Percentiles rank a stretch among this genome's conserved stretches.
Conservation (phyloP, 1,140 invertebrate genomes). For the Vollenhovia emeryi region DNA sequence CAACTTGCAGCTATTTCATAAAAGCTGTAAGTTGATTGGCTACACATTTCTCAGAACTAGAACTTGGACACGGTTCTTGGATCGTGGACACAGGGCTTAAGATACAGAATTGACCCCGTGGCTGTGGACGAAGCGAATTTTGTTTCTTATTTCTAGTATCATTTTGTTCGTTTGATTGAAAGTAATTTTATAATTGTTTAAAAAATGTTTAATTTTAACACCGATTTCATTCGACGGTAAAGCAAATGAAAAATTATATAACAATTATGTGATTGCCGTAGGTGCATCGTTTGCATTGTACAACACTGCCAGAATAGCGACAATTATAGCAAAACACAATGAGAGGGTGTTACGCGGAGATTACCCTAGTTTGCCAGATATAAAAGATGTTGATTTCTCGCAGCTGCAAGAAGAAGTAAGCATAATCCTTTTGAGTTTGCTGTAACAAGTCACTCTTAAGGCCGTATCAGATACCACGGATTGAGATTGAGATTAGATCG, state of each 20-base stretch:
- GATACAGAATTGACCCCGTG: too few relatives aligned
- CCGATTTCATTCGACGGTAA: neutral
- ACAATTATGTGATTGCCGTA: constrained; percentile 75
- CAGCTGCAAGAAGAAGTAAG: constrained; percentile 87
- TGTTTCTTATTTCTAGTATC: neutral
- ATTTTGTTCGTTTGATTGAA: neutral
- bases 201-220: neutral
- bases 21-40: too few relatives aligned
- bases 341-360: constrained; percentile 82
- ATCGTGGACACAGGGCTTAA: too few relatives aligned
- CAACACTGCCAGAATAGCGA: constrained; percentile 89
- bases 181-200: neutral
- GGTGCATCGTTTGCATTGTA: constrained; percentile 91
- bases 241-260: constrained; percentile 22
- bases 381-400: constrained; percentile 87
- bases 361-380: constrained; percentile 86
- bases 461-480: too few relatives aligned
- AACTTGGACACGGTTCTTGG: too few relatives aligned
- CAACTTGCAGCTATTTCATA: too few relatives aligned
- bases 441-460: neutral
- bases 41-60: too few relatives aligned
- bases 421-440: constrained; percentile 37
- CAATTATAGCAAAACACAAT: constrained; percentile 87
- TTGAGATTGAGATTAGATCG: too few relatives aligned
- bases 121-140: too few relatives aligned